Evolutionary conservation across 2,797 vertebrate genomes (phyloP).

Genomic region (Enteromius argenteus): DNA sequence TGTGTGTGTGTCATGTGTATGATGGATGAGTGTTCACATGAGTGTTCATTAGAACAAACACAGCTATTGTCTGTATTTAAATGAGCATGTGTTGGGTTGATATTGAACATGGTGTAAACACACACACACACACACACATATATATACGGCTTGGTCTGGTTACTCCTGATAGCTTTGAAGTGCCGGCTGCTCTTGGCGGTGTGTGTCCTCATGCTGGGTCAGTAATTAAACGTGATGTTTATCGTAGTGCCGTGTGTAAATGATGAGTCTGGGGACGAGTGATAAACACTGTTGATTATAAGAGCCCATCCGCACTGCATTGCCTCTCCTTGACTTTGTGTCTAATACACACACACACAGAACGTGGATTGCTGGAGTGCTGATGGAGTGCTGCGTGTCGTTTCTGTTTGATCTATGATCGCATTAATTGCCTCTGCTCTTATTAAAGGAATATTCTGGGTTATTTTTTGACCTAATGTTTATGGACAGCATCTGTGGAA

Average conservation of each 20-base stretch:
- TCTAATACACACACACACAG: background rate
- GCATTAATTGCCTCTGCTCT: background rate
- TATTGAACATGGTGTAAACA: background rate
- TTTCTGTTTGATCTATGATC: slow-evolving; percentile 30
- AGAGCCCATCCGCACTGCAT: slow-evolving; percentile 21
- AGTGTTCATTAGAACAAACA: slow-evolving; percentile 39
- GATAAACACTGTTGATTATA: slow-evolving; percentile 46
- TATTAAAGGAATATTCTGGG: background rate
- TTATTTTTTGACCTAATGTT: background rate
- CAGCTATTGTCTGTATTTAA: slow-evolving; percentile 41
- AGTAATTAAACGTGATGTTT: slow-evolving; percentile 48
- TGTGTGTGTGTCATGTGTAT: slow-evolving; percentile 32
- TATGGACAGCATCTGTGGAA: background rate
- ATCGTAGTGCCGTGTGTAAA: slow-evolving; percentile 32
- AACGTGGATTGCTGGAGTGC: slow-evolving; percentile 14
- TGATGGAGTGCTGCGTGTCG: slow-evolving; percentile 15
- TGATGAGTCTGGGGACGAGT: slow-evolving; percentile 38
- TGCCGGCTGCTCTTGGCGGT: slow-evolving; percentile 5
- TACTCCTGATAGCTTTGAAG: slow-evolving; percentile 43
- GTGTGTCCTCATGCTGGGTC: slow-evolving; percentile 31
- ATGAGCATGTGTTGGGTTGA: slow-evolving; percentile 44
- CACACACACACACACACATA: background rate
- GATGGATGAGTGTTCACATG: slow-evolving; percentile 35
- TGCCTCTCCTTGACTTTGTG: slow-evolving; percentile 23
- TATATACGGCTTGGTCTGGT: slow-evolving; percentile 11